A percentile compares a stretch with the other conserved stretches of the same genome.
Evolutionary conservation across 2,797 vertebrate species (phyloP).

Genomic region (Loriculus beryllinus): DNA sequence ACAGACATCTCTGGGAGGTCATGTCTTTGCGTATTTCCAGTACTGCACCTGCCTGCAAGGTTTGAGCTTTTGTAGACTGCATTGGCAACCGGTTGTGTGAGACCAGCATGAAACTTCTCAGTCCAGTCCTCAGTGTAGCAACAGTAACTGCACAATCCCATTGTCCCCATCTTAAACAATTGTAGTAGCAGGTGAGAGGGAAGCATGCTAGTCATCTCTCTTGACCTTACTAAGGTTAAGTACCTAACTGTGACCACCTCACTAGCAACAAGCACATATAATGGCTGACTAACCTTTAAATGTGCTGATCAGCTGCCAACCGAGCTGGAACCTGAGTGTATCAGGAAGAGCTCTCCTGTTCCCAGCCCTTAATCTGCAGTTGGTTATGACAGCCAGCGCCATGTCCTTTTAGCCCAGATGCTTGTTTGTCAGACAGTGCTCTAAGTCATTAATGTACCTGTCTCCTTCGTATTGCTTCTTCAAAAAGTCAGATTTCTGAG

Average conservation of each 20-base stretch:
- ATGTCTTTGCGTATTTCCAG: neutral
- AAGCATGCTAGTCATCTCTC: neutral
- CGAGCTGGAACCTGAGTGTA: neutral
- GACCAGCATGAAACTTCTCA: neutral
- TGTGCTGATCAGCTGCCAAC: neutral
- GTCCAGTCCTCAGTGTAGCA: neutral
- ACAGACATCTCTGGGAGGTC: neutral
- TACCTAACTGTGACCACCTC: neutral
- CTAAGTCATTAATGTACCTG: neutral
- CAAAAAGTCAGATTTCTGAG: neutral
- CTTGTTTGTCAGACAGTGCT: neutral
- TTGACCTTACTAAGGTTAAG: neutral
- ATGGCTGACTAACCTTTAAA: neutral
- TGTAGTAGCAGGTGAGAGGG: neutral
- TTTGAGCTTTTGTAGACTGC: neutral
- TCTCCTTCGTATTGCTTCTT: neutral
- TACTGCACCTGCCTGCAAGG: neutral
- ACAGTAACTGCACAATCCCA: neutral
- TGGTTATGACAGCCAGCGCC: neutral
- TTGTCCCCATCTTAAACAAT: neutral
- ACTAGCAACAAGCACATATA: neutral
- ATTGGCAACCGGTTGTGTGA: accelerated
- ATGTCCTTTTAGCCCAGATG: neutral
- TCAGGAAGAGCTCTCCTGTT: neutral
- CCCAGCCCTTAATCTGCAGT: neutral